Evolutionary conservation across 2,113 vertebrate genomes (phyloP).

Genomic region (Diadophis punctatus): DNA sequence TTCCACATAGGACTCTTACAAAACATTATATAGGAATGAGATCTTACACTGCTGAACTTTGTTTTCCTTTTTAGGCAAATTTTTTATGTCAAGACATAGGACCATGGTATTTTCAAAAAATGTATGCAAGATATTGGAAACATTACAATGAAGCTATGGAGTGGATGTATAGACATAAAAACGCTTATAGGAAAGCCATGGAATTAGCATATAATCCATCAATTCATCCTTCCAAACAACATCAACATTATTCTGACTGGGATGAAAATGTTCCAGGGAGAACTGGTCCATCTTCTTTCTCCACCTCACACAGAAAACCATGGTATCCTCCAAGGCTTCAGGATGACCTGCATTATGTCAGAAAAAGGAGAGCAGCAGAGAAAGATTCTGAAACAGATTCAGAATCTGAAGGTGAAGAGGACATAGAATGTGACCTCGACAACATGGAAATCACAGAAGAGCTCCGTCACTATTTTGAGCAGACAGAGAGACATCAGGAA

Average conservation of each 20-base stretch:
- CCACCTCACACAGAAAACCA: not conserved
- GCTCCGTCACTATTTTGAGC: slow-evolving; percentile 88
- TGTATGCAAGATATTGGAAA: slow-evolving; percentile 85
- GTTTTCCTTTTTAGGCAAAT: slow-evolving; percentile 32
- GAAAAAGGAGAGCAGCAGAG: not conserved
- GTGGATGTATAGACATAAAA: slow-evolving; percentile 82
- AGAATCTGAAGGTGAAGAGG: slow-evolving; percentile 57
- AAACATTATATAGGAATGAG: not conserved
- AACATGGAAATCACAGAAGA: slow-evolving; percentile 96
- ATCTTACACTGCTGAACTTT: not conserved
- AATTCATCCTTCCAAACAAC: slow-evolving; percentile 15
- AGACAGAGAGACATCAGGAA: slow-evolving; percentile 84
- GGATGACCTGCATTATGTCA: not conserved
- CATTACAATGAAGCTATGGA: slow-evolving; percentile 86
- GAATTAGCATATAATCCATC: slow-evolving; percentile 58
- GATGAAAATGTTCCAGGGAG: not conserved
- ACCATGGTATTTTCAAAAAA: slow-evolving; percentile 73
- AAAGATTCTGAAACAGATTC: slow-evolving; percentile 21
- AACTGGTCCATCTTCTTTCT: not conserved
- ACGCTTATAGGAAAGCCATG: slow-evolving; percentile 79
- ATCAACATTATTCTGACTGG: slow-evolving; percentile 58
- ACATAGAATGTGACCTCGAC: slow-evolving; percentile 85
- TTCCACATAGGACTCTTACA: not conserved
- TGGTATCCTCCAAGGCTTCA: accelerated
- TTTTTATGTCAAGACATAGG: slow-evolving; percentile 28